A percentile compares a stretch with the other conserved stretches of the same genome.
Evolutionary conservation across 2,888 invertebrate species (phyloP).

Genomic region (Cheilosia vulpina): DNA sequence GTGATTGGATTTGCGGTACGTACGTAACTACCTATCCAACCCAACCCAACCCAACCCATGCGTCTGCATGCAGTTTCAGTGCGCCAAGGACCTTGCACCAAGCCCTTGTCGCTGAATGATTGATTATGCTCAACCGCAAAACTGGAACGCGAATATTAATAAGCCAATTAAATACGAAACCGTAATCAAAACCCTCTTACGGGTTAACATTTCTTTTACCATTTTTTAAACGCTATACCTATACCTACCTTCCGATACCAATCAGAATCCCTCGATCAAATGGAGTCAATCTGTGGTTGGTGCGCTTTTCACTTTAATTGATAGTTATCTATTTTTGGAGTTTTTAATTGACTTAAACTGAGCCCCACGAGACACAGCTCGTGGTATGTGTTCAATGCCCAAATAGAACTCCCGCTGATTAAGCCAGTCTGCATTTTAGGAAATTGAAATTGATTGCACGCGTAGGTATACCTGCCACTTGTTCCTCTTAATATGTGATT

Average conservation of each 20-base stretch:
- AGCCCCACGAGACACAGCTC: conserved; percentile 62
- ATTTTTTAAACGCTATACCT: conserved; percentile 13
- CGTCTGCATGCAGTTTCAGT: conserved; percentile 45
- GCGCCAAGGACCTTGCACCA: conserved; percentile 59
- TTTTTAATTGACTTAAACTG: conserved; percentile 77
- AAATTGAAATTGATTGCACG: conserved; percentile 58
- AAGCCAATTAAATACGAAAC: conserved; percentile 57
- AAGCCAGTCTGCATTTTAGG: conserved; percentile 55
- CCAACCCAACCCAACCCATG: conserved; percentile 1
- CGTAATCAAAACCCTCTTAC: conserved; percentile 27
- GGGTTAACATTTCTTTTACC: conserved; percentile 17
- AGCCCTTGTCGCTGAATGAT: conserved; percentile 51
- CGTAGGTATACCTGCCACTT: conserved; percentile 34
- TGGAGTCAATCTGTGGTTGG: conserved; percentile 39
- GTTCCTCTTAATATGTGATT: conserved; percentile 17
- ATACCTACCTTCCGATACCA: conserved; percentile 15
- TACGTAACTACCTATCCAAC: not conserved
- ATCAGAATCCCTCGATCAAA: conserved; percentile 61
- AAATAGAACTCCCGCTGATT: conserved; percentile 67
- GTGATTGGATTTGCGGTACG: conserved; percentile 27
- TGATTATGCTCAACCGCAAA: conserved; percentile 36
- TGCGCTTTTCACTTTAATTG: conserved; percentile 75
- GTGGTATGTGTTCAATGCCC: conserved; percentile 58
- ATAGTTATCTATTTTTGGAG: conserved; percentile 77
- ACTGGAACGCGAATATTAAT: conserved; percentile 62